Conservation (phyloP, 2,888 invertebrate genomes). For the Chelonus formosanus region DNA sequence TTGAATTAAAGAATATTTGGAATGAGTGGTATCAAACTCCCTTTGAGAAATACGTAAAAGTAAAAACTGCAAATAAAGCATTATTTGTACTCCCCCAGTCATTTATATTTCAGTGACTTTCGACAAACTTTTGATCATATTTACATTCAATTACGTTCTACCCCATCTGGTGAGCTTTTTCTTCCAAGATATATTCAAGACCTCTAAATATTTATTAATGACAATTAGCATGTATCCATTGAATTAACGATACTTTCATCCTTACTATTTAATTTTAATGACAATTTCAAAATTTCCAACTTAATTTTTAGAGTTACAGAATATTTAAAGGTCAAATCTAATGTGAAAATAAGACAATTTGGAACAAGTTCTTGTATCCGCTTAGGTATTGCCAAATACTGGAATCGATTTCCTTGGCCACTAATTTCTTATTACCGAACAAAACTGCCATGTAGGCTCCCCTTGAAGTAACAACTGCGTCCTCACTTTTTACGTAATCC, state of each 20-base stretch:
- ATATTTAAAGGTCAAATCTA: too few species aligned
- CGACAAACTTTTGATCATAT: constrained; percentile 52
- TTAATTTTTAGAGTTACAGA: too few species aligned
- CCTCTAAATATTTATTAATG: background rate
- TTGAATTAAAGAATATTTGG: too few species aligned
- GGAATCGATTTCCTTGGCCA: constrained; percentile 54
- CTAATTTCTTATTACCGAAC: constrained; percentile 52
- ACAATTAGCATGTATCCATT: background rate
- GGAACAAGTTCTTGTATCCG: background rate
- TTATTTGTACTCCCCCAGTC: constrained; percentile 35
- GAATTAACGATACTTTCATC: background rate
- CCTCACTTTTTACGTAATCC: constrained; percentile 55
- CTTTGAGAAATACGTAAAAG: constrained; percentile 1
- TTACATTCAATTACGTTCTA: constrained; percentile 53
- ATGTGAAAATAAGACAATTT: too few species aligned
- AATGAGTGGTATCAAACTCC: too few species aligned
- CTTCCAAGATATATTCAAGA: too few species aligned
- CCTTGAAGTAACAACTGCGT: constrained; percentile 46
- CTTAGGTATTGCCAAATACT: constrained; percentile 41
- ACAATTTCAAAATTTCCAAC: too few species aligned
- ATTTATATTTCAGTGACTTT: constrained; percentile 54
- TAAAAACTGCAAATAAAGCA: constrained; percentile 25
- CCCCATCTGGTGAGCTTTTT: constrained; percentile 30
- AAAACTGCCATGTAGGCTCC: constrained; percentile 41
- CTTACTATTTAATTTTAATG: background rate